Conservation (phyloP, 2,797 vertebrate species). For the Coluber constrictor region DNA sequence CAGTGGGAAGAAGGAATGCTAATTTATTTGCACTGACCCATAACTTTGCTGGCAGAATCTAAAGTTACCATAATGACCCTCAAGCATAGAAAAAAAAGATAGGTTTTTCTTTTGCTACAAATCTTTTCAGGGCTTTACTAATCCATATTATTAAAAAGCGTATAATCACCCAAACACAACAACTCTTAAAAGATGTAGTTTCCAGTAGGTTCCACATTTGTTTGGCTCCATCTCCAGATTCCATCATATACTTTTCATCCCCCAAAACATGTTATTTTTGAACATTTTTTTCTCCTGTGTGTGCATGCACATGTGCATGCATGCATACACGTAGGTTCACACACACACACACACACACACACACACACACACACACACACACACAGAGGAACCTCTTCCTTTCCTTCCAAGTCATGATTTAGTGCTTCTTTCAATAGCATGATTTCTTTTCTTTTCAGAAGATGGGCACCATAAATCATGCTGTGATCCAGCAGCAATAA, state of each 20-base stretch:
- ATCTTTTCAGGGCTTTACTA: background rate
- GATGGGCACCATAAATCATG: conserved; percentile 50
- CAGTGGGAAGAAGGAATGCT: conserved; percentile 42
- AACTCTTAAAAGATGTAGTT: background rate
- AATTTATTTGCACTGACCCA: conserved; percentile 68
- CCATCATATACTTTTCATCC: background rate
- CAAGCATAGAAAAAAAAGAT: conserved; percentile 35
- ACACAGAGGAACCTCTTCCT: background rate
- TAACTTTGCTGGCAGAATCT: conserved; percentile 49
- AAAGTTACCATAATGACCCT: conserved; percentile 55
- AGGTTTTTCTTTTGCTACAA: background rate
- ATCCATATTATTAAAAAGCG: background rate
- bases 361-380: too few species aligned
- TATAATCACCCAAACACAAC: background rate
- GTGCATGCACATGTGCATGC: background rate
- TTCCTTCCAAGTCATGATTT: conserved; percentile 10
- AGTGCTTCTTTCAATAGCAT: conserved; percentile 22
- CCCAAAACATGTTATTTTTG: background rate
- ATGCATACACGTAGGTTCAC: too few species aligned
- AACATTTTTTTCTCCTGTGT: background rate
- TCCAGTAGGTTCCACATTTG: rapidly evolving
- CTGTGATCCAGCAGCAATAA: conserved; percentile 29
- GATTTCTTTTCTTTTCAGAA: conserved; percentile 18
- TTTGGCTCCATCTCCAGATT: background rate
- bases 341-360: background rate